These are phyloP conservation scores for Xerus rutilus DNA, from an alignment of 2,797 vertebrate species.

Conservation along the genomic window DNA sequence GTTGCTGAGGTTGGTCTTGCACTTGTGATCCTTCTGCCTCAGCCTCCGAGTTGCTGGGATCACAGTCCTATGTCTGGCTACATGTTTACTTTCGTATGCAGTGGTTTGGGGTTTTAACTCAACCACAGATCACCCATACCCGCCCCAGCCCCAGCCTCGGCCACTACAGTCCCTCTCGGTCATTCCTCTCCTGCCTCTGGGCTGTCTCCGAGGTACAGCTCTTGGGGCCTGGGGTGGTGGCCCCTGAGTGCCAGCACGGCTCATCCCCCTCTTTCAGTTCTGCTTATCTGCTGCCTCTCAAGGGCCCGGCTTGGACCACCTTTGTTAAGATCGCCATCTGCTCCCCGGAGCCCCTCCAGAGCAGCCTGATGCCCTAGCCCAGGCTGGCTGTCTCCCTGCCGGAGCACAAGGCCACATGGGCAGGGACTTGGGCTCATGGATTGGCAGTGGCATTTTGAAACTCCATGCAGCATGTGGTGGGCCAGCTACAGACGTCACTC, in stretches of 20 bases:
- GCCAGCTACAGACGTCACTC: not conserved
- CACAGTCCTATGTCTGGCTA: too few species aligned
- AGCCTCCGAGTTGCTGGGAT: too few species aligned
- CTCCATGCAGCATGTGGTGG: not conserved
- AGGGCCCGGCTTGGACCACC: not conserved
- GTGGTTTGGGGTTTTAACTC: rapidly evolving
- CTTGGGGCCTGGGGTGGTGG: rapidly evolving
- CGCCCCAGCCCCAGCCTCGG: rapidly evolving
- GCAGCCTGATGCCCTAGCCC: not conserved
- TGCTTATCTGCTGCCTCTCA: not conserved
- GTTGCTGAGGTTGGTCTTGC: too few species aligned
- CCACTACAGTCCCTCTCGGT: not conserved
- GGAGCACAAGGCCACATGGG: rapidly evolving
- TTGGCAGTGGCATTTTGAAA: not conserved
- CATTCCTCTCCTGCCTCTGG: not conserved
- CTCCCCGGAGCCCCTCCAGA: not conserved
- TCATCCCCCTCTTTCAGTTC: not conserved
- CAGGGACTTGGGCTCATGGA: too few species aligned
- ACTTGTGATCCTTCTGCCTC: too few species aligned
- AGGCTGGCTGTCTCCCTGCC: not conserved
- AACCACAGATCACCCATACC: rapidly evolving
- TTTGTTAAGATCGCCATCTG: not conserved
- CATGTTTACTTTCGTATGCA: rapidly evolving
- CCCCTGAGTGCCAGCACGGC: not conserved
- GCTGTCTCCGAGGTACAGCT: too few species aligned